These are phyloP conservation scores for Cebus imitator DNA, from an alignment of 2,113 vertebrate species.

Conservation along the genomic window DNA sequence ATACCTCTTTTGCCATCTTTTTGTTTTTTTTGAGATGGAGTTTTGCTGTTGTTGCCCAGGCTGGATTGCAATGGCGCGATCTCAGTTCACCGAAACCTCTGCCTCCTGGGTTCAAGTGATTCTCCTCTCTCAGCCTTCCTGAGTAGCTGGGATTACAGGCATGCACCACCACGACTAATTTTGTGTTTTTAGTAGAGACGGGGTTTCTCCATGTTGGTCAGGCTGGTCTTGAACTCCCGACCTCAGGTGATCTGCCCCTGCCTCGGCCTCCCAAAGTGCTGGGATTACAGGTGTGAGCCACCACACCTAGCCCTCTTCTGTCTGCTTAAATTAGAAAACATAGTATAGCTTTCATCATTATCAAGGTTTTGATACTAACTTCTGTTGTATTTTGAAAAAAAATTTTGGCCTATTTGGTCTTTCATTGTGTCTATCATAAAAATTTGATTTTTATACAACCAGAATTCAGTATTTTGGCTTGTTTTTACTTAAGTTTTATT, in stretches of 20 bases:
- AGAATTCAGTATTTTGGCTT: slow-evolving; percentile 43
- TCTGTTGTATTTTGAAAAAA: neutral
- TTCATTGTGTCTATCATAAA: neutral
- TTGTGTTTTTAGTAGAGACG: neutral
- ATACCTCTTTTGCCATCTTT: neutral
- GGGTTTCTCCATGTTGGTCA: neutral
- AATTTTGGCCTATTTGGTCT: neutral
- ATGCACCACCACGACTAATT: neutral
- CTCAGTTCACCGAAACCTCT: neutral
- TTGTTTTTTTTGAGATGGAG: neutral
- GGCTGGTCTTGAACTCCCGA: neutral
- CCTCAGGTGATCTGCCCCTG: neutral
- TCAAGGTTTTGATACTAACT: neutral
- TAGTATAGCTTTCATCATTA: neutral
- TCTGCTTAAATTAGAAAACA: neutral
- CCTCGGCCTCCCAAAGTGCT: neutral
- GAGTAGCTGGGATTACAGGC: neutral
- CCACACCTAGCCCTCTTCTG: neutral
- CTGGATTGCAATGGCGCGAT: neutral
- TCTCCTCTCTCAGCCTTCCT: neutral
- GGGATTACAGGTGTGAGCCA: neutral
- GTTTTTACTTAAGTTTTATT: slow-evolving; percentile 1
- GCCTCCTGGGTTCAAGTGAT: neutral
- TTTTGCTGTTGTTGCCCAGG: neutral
- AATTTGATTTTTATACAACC: slow-evolving; percentile 34